Conservation (phyloP, 2,888 invertebrate species). For the Cynaeus angustus region DNA sequence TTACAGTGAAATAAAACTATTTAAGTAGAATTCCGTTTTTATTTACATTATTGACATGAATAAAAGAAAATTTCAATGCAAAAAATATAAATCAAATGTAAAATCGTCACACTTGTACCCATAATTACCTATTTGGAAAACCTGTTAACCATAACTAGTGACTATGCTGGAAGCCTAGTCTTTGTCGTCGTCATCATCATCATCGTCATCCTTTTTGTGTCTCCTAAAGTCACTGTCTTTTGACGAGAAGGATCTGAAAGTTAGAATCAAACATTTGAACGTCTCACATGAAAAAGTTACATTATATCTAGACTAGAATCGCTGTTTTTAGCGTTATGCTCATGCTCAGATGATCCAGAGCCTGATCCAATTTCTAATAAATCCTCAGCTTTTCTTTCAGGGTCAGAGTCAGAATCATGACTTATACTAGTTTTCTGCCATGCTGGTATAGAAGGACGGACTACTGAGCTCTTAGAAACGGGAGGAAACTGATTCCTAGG, state of each 20-base stretch:
- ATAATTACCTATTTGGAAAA: slow-evolving; percentile 11
- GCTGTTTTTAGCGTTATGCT: slow-evolving; percentile 83
- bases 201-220: slow-evolving; percentile 38
- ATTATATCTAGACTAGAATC: slow-evolving; percentile 85
- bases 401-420: slow-evolving; percentile 68
- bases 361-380: slow-evolving; percentile 73
- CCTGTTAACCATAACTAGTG: slow-evolving; percentile 12
- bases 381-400: slow-evolving; percentile 75
- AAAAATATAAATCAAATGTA: neutral
- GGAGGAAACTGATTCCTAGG: slow-evolving; percentile 86
- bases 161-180: slow-evolving; percentile 29
- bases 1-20: slow-evolving; percentile 56
- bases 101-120: slow-evolving; percentile 1
- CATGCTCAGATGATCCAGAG: slow-evolving; percentile 80
- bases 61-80: neutral
- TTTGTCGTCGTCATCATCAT: slow-evolving; percentile 37
- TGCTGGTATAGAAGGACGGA: slow-evolving; percentile 84
- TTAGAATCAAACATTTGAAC: neutral
- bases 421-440: slow-evolving; percentile 84
- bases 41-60: neutral
- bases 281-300: slow-evolving; percentile 68
- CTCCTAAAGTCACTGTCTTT: slow-evolving; percentile 44
- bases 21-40: slow-evolving; percentile 49
- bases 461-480: slow-evolving; percentile 75
- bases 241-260: slow-evolving; percentile 44